Evolutionary conservation across 1,140 invertebrate genomes (phyloP).

Genomic region (Drosophila ironensis): DNA sequence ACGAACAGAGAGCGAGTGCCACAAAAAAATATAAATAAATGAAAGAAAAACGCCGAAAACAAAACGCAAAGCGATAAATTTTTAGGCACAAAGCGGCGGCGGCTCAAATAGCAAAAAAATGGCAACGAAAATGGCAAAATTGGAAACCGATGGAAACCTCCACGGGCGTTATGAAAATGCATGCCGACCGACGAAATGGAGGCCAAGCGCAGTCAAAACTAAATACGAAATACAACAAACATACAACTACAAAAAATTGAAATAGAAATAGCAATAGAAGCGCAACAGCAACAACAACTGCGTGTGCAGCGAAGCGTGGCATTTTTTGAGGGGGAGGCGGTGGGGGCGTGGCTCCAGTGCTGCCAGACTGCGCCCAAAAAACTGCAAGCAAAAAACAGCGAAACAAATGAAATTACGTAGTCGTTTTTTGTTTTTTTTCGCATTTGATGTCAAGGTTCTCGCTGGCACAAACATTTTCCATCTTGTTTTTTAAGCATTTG

Average conservation of each 20-base stretch:
- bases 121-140: no score
- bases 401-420: slow-evolving; percentile 44
- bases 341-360: slow-evolving; percentile 18
- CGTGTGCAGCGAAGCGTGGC: slow-evolving; percentile 76
- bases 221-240: no score
- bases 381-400: no score
- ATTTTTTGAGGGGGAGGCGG: slow-evolving; percentile 49
- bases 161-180: slow-evolving; percentile 77
- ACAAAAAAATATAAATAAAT: no score
- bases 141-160: slow-evolving; percentile 78
- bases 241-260: no score
- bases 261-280: slow-evolving; percentile 4
- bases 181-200: slow-evolving; percentile 77
- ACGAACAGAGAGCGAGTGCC: slow-evolving; percentile 57
- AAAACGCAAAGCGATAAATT: slow-evolving; percentile 60
- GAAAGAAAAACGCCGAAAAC: slow-evolving; percentile 42
- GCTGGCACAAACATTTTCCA: slow-evolving; percentile 20
- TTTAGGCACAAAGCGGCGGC: slow-evolving; percentile 59
- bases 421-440: slow-evolving; percentile 46
- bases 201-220: slow-evolving; percentile 78
- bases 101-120: slow-evolving; percentile 69
- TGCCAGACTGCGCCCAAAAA: slow-evolving; percentile 55
- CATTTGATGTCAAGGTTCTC: slow-evolving; percentile 59
- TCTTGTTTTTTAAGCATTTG: slow-evolving; percentile 22
- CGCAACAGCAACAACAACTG: slow-evolving; percentile 1